Conservation (phyloP, 2,888 invertebrate species). For the Drosophila birchii region DNA sequence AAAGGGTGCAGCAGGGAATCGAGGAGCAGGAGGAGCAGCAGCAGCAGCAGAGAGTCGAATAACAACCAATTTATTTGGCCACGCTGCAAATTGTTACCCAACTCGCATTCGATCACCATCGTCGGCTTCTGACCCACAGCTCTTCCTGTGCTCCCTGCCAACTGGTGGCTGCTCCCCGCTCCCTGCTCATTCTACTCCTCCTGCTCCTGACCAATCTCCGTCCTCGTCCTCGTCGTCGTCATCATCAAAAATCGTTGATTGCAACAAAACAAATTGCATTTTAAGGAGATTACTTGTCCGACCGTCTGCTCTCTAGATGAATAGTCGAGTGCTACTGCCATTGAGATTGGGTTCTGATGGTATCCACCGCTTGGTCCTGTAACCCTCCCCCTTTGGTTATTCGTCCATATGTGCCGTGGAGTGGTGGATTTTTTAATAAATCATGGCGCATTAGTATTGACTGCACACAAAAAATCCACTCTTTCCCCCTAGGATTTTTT, state of each 20-base stretch:
- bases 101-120: slow-evolving; percentile 70
- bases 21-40: neutral
- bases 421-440: slow-evolving; percentile 65
- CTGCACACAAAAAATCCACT: slow-evolving; percentile 36
- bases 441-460: slow-evolving; percentile 67
- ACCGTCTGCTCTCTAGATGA: slow-evolving; percentile 54
- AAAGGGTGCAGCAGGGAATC: neutral
- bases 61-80: slow-evolving; percentile 80
- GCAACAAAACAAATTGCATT: slow-evolving; percentile 80
- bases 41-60: slow-evolving; percentile 49
- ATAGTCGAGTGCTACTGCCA: slow-evolving; percentile 43
- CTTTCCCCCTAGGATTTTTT: slow-evolving; percentile 9
- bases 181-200: neutral
- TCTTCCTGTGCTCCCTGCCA: slow-evolving; percentile 1
- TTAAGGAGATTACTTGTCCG: slow-evolving; percentile 72
- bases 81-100: slow-evolving; percentile 77
- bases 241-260: slow-evolving; percentile 81
- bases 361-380: slow-evolving; percentile 15
- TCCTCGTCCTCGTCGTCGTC: slow-evolving; percentile 48
- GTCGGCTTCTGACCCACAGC: slow-evolving; percentile 40
- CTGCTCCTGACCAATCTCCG: slow-evolving; percentile 9
- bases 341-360: slow-evolving; percentile 31
- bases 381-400: neutral
- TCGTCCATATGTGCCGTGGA: slow-evolving; percentile 25
- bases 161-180: slow-evolving; percentile 7